Evolutionary conservation across 92 coral and sea anemone species (phyloP).

Genomic region (Zoanthus sociatus): DNA sequence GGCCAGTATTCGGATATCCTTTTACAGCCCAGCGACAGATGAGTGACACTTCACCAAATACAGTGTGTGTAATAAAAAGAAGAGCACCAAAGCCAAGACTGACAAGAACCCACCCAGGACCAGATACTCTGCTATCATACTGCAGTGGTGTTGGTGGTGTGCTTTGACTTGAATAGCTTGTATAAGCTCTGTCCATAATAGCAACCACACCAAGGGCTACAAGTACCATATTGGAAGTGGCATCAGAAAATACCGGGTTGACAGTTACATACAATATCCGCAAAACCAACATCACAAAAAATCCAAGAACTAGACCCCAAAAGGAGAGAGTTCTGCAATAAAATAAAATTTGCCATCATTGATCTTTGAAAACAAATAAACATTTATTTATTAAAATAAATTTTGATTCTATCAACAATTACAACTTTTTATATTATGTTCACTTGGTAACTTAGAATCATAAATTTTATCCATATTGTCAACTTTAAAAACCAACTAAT

Average conservation of each 20-base stretch:
- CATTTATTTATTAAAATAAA: background rate
- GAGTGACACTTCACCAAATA: conserved; percentile 93
- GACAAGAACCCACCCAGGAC: conserved; percentile 87
- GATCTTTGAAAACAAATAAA: background rate
- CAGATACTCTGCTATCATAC: conserved; percentile 63
- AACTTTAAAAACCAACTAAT: no score
- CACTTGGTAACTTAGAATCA: no score
- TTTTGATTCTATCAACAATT: no score
- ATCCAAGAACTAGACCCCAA: conserved; percentile 94
- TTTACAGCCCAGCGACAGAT: conserved; percentile 94
- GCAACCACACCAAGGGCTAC: conserved; percentile 77
- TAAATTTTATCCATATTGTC: no score
- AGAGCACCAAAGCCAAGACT: conserved; percentile 88
- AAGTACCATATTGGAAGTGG: conserved; percentile 70
- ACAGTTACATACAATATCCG: conserved; percentile 80
- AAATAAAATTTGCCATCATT: background rate
- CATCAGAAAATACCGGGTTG: conserved; percentile 93
- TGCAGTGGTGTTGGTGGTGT: conserved; percentile 42
- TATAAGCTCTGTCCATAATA: conserved; percentile 78
- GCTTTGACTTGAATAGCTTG: conserved; percentile 73
- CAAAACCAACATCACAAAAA: conserved; percentile 79
- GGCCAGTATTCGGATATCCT: conserved; percentile 90
- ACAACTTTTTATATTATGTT: no score
- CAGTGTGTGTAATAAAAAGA: conserved; percentile 86
- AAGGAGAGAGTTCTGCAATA: conserved; percentile 84